These are phyloP conservation scores for Euschistus heros DNA, from an alignment of 1,140 invertebrate genomes.

Conservation along the genomic window DNA sequence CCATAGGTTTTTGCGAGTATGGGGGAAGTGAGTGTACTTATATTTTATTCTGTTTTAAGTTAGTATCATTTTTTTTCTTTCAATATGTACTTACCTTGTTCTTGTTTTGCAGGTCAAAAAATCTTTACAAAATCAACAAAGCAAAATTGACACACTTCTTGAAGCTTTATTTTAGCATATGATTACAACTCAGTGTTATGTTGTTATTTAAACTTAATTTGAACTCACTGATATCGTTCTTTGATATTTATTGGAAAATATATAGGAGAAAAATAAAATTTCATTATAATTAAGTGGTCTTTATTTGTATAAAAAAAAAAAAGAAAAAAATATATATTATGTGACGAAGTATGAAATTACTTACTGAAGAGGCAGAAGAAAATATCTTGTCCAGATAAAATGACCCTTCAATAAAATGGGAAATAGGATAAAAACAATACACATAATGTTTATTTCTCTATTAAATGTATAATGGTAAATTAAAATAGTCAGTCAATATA, in stretches of 20 bases:
- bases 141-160: background rate
- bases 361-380: background rate
- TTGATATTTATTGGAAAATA: no score
- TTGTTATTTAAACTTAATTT: no score
- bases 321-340: background rate
- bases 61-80: no score
- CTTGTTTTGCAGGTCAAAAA: background rate
- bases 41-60: no score
- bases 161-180: background rate
- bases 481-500: constrained; percentile 12
- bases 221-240: no score
- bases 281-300: no score
- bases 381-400: constrained; percentile 7
- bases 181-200: no score
- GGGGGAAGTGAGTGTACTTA: no score
- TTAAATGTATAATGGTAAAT: constrained; percentile 3
- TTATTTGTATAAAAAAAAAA: no score
- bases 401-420: constrained; percentile 14
- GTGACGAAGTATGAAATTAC: constrained; percentile 3
- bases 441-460: background rate
- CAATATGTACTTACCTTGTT: no score
- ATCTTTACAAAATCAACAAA: background rate
- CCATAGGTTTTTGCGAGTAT: no score
- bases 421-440: constrained; percentile 3
- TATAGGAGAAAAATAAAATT: no score